These are phyloP conservation scores for Coelopa pilipes DNA, from an alignment of 2,888 invertebrate genomes.

Conservation along the genomic window DNA sequence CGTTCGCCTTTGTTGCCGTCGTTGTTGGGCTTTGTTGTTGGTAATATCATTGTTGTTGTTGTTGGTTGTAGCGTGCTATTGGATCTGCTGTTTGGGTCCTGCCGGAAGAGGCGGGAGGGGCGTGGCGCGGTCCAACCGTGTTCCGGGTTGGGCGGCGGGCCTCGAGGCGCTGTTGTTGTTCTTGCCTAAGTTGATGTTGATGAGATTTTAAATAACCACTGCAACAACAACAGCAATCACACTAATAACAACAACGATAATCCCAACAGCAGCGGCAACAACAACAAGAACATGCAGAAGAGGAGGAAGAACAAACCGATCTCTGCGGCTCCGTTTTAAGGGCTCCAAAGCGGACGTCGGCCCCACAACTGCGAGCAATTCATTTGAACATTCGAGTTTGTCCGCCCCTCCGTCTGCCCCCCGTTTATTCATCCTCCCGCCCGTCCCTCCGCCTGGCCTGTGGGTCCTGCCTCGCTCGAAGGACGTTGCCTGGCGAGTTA, in stretches of 20 bases:
- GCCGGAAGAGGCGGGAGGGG: not conserved
- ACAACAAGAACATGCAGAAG: too few relatives aligned
- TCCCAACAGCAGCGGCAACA: not conserved
- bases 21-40: conserved; percentile 3
- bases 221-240: not conserved
- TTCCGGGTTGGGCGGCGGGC: not conserved
- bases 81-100: not conserved
- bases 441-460: not conserved
- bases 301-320: not conserved
- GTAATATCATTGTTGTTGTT: not conserved
- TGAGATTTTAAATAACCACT: conserved; percentile 32
- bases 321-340: conserved; percentile 1
- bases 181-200: conserved; percentile 26
- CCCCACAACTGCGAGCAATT: conserved; percentile 27
- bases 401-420: not conserved
- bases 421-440: not conserved
- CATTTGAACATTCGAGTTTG: conserved; percentile 17
- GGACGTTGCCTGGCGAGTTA: not conserved
- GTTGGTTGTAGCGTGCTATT: conserved; percentile 3
- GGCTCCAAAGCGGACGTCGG: conserved; percentile 2
- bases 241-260: conserved; percentile 10
- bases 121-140: not conserved
- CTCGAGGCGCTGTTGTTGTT: conserved; percentile 33
- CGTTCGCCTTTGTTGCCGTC: not conserved
- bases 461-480: not conserved